Base-by-base conservation (phyloP, 2,888 invertebrate species). In the Bugulina stolonifera region DNA sequence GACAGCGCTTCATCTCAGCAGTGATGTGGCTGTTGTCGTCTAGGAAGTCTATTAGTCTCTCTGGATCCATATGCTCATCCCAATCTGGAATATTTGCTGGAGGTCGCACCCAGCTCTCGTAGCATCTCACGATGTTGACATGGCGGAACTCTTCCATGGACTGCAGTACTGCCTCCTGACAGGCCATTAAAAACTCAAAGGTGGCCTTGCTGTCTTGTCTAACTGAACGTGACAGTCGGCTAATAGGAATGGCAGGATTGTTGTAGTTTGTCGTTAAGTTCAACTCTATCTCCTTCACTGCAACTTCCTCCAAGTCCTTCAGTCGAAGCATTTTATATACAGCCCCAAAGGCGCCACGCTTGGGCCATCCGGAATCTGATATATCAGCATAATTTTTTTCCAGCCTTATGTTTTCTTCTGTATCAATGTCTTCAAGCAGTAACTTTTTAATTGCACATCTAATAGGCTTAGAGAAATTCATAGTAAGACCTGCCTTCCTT, bases 91-190 rank as follows among this genome's bases (percentile, higher is more conserved):
- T 10, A 25, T 32, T 32, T 10, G 25, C 27, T 27, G 29, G 27
- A 3, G 22, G 64, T 27, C 27, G 10, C 18, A 64, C 27, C 64
- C 64, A 64, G 32, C 32, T 34, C 14, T 64, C 64, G n/a, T 64
- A 34, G 27, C 29, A 27, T 64, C 32, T 25, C 29, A 64, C 64
- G 32, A 64, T 64, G 64, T 64, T 64, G 14, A 10, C 5, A 32
- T 64, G 64, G 22, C n/a, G 22, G 2, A 64, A 32, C 64, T 64
- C 32, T 14, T 32, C 64, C 10, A 32, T 29, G 3, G 64, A 64
- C 27, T 64, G 64, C 32, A 64, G 32, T 5, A 64, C 64, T 29
- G 64, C 22, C 64, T 64, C 64, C n/a, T 64, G 64, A n/a, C 64
- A 64, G 1, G 64, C 64, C 64, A 64, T 64, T 5, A 64, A 32